Percentiles rank a stretch among this genome's conserved stretches.
Conservation (phyloP, 2,797 vertebrate species). For the Masticophis lateralis region DNA sequence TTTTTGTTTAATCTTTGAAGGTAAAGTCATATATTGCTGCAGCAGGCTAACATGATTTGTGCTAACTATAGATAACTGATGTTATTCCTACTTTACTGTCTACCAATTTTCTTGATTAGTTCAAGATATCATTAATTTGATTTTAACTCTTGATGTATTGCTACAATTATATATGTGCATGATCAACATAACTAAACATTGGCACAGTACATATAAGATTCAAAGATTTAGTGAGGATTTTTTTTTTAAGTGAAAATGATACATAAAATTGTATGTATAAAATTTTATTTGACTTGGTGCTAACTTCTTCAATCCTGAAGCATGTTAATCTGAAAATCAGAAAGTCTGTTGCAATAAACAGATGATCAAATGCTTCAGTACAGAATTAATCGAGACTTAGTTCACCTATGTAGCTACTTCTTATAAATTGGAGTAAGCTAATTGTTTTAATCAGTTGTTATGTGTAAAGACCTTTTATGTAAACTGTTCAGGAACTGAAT, state of each 20-base stretch:
- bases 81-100: background rate
- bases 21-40: background rate
- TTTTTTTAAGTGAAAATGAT: background rate
- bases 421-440: background rate
- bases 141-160: background rate
- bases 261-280: background rate
- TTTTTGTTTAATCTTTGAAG: background rate
- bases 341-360: background rate
- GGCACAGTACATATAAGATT: background rate
- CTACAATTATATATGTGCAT: background rate
- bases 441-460: background rate
- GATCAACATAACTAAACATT: background rate
- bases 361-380: background rate
- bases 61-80: background rate
- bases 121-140: background rate
- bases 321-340: background rate
- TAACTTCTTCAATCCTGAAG: background rate
- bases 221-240: background rate
- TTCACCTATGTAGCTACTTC: background rate
- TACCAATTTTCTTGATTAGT: background rate
- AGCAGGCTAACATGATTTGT: background rate
- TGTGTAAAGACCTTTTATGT: background rate
- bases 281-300: background rate
- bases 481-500: background rate
- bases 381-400: background rate